These are phyloP conservation scores for Oreocharis arfaki DNA, from an alignment of 2,113 vertebrate genomes.

Conservation along the genomic window DNA sequence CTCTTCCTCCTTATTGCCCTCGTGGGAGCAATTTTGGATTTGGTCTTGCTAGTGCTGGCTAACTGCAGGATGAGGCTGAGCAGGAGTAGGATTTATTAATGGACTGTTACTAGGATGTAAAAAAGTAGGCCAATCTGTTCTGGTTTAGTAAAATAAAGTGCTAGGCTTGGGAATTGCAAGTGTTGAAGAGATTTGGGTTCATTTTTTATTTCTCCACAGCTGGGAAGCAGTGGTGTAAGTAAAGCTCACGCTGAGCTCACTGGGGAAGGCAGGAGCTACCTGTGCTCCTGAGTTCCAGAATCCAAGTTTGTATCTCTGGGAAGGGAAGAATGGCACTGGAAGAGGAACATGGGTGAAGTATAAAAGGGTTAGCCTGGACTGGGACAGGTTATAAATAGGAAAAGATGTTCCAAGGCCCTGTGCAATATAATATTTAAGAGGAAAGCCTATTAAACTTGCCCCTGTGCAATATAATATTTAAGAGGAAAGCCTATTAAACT, in stretches of 20 bases:
- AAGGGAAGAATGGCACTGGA: neutral
- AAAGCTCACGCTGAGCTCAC: neutral
- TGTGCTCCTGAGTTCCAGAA: neutral
- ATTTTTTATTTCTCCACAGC: neutral
- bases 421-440: neutral
- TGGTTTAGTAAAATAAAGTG: neutral
- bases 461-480: neutral
- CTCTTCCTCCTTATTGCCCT: neutral
- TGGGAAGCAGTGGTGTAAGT: neutral
- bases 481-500: neutral
- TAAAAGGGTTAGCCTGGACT: neutral
- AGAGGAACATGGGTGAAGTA: neutral
- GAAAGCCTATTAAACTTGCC: neutral
- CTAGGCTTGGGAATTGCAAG: neutral
- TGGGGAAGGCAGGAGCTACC: neutral
- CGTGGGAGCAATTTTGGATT: neutral
- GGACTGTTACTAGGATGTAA: constrained; percentile 1
- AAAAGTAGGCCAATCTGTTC: neutral
- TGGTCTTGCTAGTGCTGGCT: neutral
- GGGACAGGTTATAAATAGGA: neutral
- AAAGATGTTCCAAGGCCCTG: neutral
- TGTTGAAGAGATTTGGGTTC: neutral
- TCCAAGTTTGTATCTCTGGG: neutral
- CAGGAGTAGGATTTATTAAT: constrained; percentile 33
- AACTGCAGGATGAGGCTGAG: constrained; percentile 9